Base-by-base conservation (phyloP, 2,888 invertebrate species). In the Boloria selene region DNA sequence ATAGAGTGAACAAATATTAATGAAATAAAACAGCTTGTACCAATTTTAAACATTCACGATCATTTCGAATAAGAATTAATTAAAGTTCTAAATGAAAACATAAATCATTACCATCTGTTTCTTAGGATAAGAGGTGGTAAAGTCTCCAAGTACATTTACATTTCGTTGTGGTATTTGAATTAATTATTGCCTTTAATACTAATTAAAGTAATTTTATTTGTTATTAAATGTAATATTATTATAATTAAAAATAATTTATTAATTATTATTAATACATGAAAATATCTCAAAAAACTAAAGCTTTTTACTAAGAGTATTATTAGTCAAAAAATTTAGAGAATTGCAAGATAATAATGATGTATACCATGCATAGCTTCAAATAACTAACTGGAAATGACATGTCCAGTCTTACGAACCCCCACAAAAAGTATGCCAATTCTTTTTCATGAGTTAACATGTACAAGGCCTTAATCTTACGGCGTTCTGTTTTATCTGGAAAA, bases 311-410 rank as follows among this genome's bases (percentile, higher is more conserved):
- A 13, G 26, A 49, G 16, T 14, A 16, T 7, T 7, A n/a, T 58
- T 49, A 58, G 13, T 88, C 89, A 42, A 90, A 79, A 72, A 89
- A 86, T 72, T 90, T 90, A 0, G 88, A 86, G 68, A 90, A 90
- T 70, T 90, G 90, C 73, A 90, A 83, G 18, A 87, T 80, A 54
- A 91, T 90, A 45, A 91, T 85, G 0, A 90, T 74, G 59, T 90
- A 90, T 0, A 90, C 88, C 1, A 87, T 84, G 70, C 90, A 90
- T 2, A 90, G 76, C 64, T 86, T 86, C 47, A 82, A 76, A 70
- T 87, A 90, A 67, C 83, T 87, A 0, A 91, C 79, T 6, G 90
- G 90, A 5, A 90, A 71, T 2, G 87, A 83, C 89, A 90, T 89
- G 66, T 89, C 83, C 10, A 91, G 80, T 42, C 79, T 80, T 64